A percentile compares a stretch with the other conserved stretches of the same genome.
Conservation (phyloP, 92 coral and sea anemone genomes). For the Desmophyllum pertusum region DNA sequence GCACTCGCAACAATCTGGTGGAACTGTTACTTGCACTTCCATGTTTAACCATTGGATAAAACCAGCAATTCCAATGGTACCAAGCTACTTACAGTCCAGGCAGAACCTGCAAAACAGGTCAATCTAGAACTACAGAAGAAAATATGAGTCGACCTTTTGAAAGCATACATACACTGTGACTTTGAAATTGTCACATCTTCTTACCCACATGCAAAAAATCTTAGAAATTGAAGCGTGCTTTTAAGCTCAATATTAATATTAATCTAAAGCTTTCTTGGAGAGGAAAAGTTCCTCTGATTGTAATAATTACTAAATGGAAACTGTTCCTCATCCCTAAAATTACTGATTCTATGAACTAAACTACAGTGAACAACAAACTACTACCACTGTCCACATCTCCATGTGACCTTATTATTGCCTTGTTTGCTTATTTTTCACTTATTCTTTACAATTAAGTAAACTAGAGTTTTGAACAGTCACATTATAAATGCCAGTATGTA, state of each 20-base stretch:
- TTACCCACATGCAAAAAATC: neutral
- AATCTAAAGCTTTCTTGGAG: neutral
- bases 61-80: neutral
- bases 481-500: neutral
- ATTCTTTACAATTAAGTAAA: neutral
- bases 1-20: neutral
- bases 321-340: neutral
- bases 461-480: neutral
- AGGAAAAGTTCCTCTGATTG: neutral
- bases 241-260: neutral
- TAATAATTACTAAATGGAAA: neutral
- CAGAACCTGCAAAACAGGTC: neutral
- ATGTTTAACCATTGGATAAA: conserved; percentile 7
- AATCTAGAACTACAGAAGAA: neutral
- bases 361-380: neutral
- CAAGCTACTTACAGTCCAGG: neutral
- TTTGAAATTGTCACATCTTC: neutral
- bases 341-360: neutral
- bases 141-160: neutral
- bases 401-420: neutral
- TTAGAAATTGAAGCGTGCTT: neutral
- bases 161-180: neutral
- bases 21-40: neutral
- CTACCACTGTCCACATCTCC: neutral
- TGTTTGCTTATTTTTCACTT: neutral